Conservation (phyloP, 2,888 invertebrate species). For the Seira musarum region DNA sequence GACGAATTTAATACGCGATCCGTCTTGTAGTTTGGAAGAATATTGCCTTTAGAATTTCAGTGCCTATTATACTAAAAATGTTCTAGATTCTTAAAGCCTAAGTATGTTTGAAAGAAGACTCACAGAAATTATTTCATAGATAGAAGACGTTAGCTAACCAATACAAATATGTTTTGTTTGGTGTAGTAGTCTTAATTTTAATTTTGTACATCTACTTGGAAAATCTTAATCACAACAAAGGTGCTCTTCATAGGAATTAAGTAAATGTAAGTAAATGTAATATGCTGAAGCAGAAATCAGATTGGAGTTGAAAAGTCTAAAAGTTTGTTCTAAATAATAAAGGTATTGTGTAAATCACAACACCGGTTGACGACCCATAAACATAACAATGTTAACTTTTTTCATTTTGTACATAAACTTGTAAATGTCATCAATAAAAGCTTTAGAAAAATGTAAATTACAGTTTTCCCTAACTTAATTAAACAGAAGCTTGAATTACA, state of each 20-base stretch:
- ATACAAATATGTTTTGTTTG: no score
- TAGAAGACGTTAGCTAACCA: no score
- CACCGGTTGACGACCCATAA: background rate
- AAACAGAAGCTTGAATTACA: background rate
- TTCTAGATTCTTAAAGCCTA: no score
- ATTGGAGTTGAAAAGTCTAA: no score
- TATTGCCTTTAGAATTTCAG: background rate
- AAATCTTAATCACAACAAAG: slow-evolving; percentile 30
- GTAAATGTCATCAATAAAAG: slow-evolving; percentile 13
- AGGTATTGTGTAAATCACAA: background rate
- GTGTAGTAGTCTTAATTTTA: no score
- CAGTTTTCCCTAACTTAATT: no score
- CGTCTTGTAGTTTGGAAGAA: slow-evolving; percentile 8
- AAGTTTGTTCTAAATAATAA: background rate
- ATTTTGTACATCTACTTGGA: no score
- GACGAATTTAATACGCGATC: slow-evolving; percentile 30
- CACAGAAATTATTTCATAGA: no score
- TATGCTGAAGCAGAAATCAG: no score
- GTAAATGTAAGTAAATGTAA: background rate
- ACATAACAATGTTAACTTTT: slow-evolving; percentile 26
- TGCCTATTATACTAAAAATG: no score
- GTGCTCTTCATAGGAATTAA: slow-evolving; percentile 16
- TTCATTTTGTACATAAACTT: slow-evolving; percentile 48
- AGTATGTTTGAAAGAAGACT: no score
- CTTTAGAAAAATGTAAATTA: no score